These are phyloP conservation scores for Acanthis flammea DNA, from an alignment of 2,797 vertebrate genomes.

Conservation along the genomic window DNA sequence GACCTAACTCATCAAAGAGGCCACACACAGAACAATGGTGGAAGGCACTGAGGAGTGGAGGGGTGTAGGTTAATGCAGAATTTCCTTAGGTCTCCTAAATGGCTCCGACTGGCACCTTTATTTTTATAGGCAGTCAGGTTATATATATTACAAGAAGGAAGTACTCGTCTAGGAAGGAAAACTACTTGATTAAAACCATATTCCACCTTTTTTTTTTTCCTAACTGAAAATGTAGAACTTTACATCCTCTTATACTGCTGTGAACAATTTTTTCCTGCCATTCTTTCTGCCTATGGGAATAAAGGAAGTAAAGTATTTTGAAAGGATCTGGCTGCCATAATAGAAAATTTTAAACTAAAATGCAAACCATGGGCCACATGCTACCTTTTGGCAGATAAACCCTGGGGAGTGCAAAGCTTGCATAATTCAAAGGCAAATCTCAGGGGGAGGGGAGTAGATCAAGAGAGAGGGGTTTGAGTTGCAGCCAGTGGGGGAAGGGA, in stretches of 20 bases:
- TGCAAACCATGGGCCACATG: conserved; percentile 61
- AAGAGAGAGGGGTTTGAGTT: background rate
- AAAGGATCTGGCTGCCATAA: conserved; percentile 57
- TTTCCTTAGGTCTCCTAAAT: conserved; percentile 65
- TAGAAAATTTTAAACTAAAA: conserved; percentile 60
- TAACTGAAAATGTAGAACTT: conserved; percentile 45
- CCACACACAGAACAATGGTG: conserved; percentile 56
- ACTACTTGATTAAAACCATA: conserved; percentile 67
- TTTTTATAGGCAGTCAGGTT: conserved; percentile 69
- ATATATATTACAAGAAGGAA: conserved; percentile 69
- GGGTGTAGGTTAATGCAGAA: conserved; percentile 65
- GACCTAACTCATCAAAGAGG: conserved; percentile 24
- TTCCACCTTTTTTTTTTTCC: conserved; percentile 32
- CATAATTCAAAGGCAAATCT: conserved; percentile 60
- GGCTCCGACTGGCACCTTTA: conserved; percentile 64
- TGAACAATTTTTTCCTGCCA: conserved; percentile 64
- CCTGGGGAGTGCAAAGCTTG: conserved; percentile 48
- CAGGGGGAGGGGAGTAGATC: conserved; percentile 17
- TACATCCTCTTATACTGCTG: conserved; percentile 49
- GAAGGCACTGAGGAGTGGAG: conserved; percentile 2
- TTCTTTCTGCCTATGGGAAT: conserved; percentile 65
- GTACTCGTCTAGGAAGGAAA: conserved; percentile 66
- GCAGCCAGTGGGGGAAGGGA: conserved; percentile 6
- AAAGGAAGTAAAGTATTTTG: conserved; percentile 67
- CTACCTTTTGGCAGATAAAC: conserved; percentile 66